Conservation (phyloP, 2,797 vertebrate genomes). For the Halcyon chelicuti region DNA sequence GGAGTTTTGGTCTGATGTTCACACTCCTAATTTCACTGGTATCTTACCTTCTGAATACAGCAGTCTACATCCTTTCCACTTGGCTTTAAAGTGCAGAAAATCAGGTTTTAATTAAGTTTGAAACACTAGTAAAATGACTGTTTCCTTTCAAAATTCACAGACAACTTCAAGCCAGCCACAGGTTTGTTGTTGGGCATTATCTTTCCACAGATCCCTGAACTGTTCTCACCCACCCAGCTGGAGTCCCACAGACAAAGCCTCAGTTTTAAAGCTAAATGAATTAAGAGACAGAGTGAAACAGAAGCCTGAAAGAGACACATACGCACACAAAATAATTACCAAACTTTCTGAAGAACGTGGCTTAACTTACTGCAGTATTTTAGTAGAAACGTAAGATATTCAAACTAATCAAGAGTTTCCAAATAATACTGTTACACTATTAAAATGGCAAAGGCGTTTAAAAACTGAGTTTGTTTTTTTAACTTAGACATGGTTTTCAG, state of each 20-base stretch:
- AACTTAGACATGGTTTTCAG: not conserved
- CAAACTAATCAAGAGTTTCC: not conserved
- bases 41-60: not conserved
- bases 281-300: not conserved
- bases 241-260: not conserved
- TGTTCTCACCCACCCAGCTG: not conserved
- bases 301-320: not conserved
- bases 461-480: not conserved
- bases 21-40: not conserved
- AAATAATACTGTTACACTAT: not conserved
- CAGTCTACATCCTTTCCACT: not conserved
- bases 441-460: not conserved
- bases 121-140: not conserved
- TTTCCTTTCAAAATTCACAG: not conserved
- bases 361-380: not conserved
- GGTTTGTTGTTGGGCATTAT: not conserved
- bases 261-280: not conserved
- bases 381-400: not conserved
- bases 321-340: not conserved
- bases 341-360: rapidly evolving
- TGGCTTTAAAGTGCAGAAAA: not conserved
- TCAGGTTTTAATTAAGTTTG: not conserved
- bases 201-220: not conserved
- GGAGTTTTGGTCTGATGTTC: not conserved
- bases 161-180: not conserved